Evolutionary conservation across 2,797 vertebrate species (phyloP), one percentile per base, ranked within the genome.

Genomic region (Periophthalmus magnuspinnatus): DNA sequence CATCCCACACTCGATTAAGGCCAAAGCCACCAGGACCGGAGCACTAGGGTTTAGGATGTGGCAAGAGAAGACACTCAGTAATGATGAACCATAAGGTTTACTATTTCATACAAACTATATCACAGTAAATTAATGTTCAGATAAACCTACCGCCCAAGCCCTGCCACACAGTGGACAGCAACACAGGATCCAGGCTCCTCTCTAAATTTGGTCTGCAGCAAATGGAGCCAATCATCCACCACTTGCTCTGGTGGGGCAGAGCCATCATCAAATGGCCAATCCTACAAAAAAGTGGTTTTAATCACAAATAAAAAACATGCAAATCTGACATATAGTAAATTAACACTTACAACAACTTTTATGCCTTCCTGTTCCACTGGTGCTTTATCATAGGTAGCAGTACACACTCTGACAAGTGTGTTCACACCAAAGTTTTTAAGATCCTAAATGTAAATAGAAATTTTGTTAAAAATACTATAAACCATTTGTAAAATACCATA

Each of bases 1-100:
- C 97, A 99, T 98, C 84, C 97, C 97, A 89, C 96, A 95, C 90
- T 99, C 97, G 75, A 99, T 96, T 80, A 99, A 94, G 77, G 97
- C 97, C 71, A 99, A 91, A 59, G 97, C 97, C 81, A 99, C 97
- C 90, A 98, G 88, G 73, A 99, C 97, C 28, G 97, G 97, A 90
- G 97, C 97, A 92, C 97, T 98, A 80, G 17, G 81, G 24, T 70
- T 64, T 17, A 28, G 6, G 24, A 66, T 52, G 10, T 59, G 16
- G 6, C 34, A 38, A n/a, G 5, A 62, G 33, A 9, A 19, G 19
- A 7, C 56, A 33, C 24, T 57, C 59, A 61, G 41, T 45, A 22
- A 36, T 2, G 4, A 41, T 41, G 13, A 5, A 14, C 6, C 10
- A 41, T 41, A 41, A 3, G 11, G 38, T 41, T 45, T 22, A 22